These are phyloP conservation scores for Tetranychus piercei DNA, from an alignment of 2,888 invertebrate genomes.

Conservation along the genomic window DNA sequence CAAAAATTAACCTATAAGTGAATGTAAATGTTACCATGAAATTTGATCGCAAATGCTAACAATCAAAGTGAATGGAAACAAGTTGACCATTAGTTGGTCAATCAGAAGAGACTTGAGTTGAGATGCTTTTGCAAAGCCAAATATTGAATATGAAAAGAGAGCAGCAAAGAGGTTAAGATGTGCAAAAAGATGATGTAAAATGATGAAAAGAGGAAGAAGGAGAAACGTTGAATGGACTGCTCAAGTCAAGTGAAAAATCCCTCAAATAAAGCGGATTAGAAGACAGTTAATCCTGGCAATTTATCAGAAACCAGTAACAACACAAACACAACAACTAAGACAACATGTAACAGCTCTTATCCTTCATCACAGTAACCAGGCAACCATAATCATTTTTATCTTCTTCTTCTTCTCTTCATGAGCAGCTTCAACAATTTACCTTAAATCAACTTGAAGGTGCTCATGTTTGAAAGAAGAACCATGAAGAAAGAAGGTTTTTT, in stretches of 20 bases:
- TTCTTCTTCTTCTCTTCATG: background rate
- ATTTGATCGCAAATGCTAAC: too few species aligned
- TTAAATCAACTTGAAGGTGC: background rate
- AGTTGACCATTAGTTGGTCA: background rate
- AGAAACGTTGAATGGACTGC: background rate
- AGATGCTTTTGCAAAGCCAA: background rate
- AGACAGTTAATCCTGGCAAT: background rate
- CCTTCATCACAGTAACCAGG: background rate
- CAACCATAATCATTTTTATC: background rate
- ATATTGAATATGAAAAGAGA: background rate
- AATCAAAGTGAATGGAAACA: too few species aligned
- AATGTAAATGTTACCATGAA: too few species aligned
- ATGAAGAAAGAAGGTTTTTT: background rate
- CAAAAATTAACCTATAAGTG: too few species aligned
- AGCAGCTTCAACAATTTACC: background rate
- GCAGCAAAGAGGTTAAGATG: background rate
- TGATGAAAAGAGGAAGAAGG: background rate
- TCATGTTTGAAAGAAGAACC: background rate
- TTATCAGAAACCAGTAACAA: background rate
- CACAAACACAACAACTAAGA: background rate
- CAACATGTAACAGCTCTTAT: background rate
- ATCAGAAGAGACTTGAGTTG: background rate
- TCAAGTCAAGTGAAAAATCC: background rate
- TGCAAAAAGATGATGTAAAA: background rate
- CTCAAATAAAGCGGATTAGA: background rate